A percentile compares a stretch with the other conserved stretches of the same genome.
Conservation (phyloP, 2,888 invertebrate genomes). For the Eilema sororculum region DNA sequence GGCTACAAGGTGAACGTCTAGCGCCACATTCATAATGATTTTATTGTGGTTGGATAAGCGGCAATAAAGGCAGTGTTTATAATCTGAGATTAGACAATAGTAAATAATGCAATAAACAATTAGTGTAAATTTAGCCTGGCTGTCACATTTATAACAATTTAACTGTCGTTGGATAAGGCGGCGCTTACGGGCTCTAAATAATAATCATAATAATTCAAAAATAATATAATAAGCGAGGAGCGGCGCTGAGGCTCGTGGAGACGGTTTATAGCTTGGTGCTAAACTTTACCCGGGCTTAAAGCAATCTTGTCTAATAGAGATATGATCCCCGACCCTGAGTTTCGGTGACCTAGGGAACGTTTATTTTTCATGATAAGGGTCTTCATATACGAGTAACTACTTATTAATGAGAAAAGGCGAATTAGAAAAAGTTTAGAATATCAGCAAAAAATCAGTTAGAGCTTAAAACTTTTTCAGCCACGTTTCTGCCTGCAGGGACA, state of each 20-base stretch:
- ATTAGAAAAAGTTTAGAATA: not conserved
- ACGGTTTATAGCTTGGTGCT: not conserved
- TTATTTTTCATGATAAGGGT: not conserved
- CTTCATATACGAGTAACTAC: no score
- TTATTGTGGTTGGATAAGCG: not conserved
- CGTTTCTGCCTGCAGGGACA: not conserved
- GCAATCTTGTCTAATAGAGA: not conserved
- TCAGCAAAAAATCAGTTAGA: not conserved
- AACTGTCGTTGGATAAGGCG: not conserved
- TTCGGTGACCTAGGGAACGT: no score
- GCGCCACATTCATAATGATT: not conserved
- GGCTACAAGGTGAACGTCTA: not conserved
- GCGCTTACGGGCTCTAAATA: constrained; percentile 1
- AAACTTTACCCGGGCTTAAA: not conserved
- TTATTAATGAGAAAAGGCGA: no score
- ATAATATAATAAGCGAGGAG: not conserved
- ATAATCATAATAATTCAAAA: constrained; percentile 1
- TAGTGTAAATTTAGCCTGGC: not conserved
- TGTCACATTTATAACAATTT: constrained; percentile 2
- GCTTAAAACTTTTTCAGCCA: not conserved
- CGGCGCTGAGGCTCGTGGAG: not conserved
- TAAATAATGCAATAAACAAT: constrained; percentile 4
- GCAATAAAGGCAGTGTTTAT: not conserved
- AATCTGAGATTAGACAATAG: constrained; percentile 1
- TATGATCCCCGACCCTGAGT: not conserved